A percentile compares a stretch with the other conserved stretches of the same genome.
These are phyloP conservation scores for Leptonema lineaticorne DNA, from an alignment of 1,140 invertebrate genomes.

Conservation along the genomic window DNA sequence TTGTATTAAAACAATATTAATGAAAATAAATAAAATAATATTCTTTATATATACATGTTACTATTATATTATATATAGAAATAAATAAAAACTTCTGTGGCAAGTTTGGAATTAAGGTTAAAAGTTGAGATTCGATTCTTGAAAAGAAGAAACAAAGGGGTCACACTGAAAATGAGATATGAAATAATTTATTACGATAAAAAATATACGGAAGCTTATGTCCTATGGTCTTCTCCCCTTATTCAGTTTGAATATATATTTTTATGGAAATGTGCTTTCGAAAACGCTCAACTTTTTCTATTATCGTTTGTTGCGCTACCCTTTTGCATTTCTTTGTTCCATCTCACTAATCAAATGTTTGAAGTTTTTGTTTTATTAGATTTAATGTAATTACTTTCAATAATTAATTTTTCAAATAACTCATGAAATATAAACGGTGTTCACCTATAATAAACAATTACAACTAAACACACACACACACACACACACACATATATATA, in stretches of 20 bases:
- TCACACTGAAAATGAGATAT: conserved; percentile 19
- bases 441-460: background rate
- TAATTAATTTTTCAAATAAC: no score
- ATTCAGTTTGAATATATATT: conserved; percentile 26
- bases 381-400: no score
- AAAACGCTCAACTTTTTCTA: conserved; percentile 40
- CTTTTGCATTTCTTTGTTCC: conserved; percentile 36
- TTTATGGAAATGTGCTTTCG: conserved; percentile 38
- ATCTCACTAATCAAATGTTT: conserved; percentile 39
- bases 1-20: no score
- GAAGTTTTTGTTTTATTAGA: conserved; percentile 36
- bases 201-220: background rate
- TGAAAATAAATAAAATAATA: no score
- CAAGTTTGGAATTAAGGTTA: conserved; percentile 1
- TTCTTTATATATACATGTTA: background rate
- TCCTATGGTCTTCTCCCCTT: conserved; percentile 22
- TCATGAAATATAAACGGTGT: conserved; percentile 9
- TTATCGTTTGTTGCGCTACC: conserved; percentile 37
- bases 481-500: background rate
- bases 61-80: background rate
- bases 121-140: background rate
- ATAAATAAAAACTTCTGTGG: background rate
- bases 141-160: conserved; percentile 10
- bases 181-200: conserved; percentile 37
- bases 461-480: background rate